phyloP scores from a whole-genome alignment of 2,113 vertebrate species.

The Anarrhichthys ocellatus region DNA sequence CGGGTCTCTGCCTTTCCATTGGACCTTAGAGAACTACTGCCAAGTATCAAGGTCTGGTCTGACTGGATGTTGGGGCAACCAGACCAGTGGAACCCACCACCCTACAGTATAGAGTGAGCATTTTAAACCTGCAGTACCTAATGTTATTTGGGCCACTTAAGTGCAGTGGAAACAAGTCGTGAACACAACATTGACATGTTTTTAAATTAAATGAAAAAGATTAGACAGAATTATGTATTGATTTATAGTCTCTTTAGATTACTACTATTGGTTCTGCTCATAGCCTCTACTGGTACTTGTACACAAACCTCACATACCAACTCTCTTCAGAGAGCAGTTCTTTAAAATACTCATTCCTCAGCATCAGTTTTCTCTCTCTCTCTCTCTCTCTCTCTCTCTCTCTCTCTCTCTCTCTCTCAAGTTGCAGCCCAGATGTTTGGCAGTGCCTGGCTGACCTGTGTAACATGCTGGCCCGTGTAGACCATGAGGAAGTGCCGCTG shows the following conservation, averaged over 20 bases:
- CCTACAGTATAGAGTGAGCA: constrained; percentile 82
- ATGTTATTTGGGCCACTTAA: background rate
- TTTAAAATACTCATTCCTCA: background rate
- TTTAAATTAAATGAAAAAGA: background rate
- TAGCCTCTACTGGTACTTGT: background rate
- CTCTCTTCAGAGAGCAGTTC: constrained; percentile 75
- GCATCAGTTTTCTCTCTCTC: background rate
- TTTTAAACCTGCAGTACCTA: background rate
- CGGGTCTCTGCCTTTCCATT: constrained; percentile 90
- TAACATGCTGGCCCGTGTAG: constrained; percentile 93
- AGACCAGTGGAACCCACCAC: constrained; percentile 97
- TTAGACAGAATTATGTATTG: background rate
- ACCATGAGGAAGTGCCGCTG: constrained; percentile 94
- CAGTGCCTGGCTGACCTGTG: constrained; percentile 93
- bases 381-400: too few relatives aligned
- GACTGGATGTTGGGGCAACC: constrained; percentile 99
- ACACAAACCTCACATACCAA: constrained; percentile 66
- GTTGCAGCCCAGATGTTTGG: constrained; percentile 90
- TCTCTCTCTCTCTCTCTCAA: constrained; percentile 34
- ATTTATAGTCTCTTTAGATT: background rate
- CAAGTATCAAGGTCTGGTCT: constrained; percentile 97
- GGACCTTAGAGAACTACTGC: constrained; percentile 93
- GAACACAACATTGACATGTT: background rate
- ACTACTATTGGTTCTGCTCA: background rate
- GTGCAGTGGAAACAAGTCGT: background rate